phyloP scores from a whole-genome alignment of 2,797 vertebrate species.

The Neosilurus mollespiculum region DNA sequence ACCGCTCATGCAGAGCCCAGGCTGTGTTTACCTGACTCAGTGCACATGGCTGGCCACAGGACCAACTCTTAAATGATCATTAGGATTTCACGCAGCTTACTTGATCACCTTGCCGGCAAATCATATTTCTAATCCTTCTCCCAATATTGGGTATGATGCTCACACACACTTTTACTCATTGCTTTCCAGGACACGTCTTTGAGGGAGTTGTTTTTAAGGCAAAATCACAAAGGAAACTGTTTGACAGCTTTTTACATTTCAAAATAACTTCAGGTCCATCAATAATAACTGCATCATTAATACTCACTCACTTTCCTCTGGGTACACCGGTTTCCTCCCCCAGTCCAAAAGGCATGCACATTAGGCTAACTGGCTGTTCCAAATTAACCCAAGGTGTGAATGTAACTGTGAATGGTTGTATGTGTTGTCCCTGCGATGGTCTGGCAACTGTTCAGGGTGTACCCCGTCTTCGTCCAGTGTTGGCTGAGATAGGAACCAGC shows the following conservation, averaged over 20 bases:
- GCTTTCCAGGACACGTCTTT: background rate
- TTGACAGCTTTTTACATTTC: background rate
- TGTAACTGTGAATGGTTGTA: too few relatives aligned
- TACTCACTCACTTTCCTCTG: too few relatives aligned
- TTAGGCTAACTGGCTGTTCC: too few relatives aligned
- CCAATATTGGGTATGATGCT: background rate
- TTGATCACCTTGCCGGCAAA: conserved; percentile 34
- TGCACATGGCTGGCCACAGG: conserved; percentile 27
- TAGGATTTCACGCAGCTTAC: conserved; percentile 42
- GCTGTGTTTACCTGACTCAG: conserved; percentile 44
- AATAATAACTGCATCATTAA: too few relatives aligned
- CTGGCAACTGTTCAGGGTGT: too few relatives aligned
- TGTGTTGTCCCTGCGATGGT: too few relatives aligned
- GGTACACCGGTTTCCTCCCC: too few relatives aligned
- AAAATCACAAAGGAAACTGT: background rate
- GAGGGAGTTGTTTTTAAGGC: background rate
- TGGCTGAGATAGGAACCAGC: too few relatives aligned
- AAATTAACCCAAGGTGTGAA: too few relatives aligned
- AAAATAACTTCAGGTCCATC: background rate
- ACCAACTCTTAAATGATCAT: conserved; percentile 46
- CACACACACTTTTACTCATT: background rate
- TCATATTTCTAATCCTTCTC: conserved; percentile 43
- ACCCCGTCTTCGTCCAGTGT: too few relatives aligned
- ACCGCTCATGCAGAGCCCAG: conserved; percentile 35
- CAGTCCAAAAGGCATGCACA: too few relatives aligned